A percentile compares a stretch with the other conserved stretches of the same genome.
Evolutionary conservation across 2,888 invertebrate genomes (phyloP).

Genomic region (Pelosia muscerda): DNA sequence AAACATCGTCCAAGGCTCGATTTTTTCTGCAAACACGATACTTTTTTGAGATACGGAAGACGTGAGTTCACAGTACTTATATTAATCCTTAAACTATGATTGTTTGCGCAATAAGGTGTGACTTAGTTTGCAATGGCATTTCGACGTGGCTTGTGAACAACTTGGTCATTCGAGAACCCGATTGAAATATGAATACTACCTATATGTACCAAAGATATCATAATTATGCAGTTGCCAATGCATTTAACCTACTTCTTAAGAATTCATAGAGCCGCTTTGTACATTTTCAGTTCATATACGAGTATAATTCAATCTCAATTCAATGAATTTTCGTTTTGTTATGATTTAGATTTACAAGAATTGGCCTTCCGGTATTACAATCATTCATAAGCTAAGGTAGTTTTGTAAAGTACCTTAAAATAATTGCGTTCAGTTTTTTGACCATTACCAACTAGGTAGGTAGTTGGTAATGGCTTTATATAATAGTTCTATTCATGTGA

Average conservation of each 20-base stretch:
- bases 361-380: too few relatives aligned
- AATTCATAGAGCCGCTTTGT: not conserved
- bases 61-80: not conserved
- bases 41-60: not conserved
- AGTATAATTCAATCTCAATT: not conserved
- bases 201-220: not conserved
- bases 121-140: not conserved
- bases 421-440: not conserved
- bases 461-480: too few relatives aligned
- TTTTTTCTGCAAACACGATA: not conserved
- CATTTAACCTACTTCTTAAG: not conserved
- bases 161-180: not conserved
- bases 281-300: too few relatives aligned
- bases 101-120: not conserved
- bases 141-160: not conserved
- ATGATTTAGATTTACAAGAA: too few relatives aligned
- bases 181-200: not conserved
- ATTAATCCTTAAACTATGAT: not conserved
- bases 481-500: not conserved
- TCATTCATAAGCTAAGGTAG: not conserved
- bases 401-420: too few relatives aligned
- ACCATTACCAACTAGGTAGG: not conserved
- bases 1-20: not conserved
- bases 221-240: not conserved
- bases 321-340: too few relatives aligned